Evolutionary conservation across 1,140 invertebrate species (phyloP).

Genomic region (Teleopsis dalmanni): DNA sequence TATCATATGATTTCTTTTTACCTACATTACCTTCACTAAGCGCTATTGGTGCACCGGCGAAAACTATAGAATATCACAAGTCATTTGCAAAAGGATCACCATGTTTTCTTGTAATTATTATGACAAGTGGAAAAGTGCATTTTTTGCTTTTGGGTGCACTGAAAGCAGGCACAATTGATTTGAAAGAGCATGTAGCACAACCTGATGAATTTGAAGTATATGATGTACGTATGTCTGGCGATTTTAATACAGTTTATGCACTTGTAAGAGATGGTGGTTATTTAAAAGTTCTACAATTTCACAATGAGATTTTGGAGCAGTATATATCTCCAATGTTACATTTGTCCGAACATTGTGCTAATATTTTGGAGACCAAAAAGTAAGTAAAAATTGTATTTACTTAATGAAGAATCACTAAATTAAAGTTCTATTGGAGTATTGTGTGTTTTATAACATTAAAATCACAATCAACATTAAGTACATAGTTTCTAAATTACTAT

Average conservation of each 20-base stretch:
- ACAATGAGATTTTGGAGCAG: constrained; percentile 60
- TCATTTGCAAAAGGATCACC: constrained; percentile 60
- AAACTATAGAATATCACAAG: constrained; percentile 54
- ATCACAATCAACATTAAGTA: no score
- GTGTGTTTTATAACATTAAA: no score
- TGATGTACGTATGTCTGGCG: constrained; percentile 53
- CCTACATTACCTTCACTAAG: constrained; percentile 45
- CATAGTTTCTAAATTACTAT: no score
- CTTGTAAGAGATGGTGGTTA: constrained; percentile 47
- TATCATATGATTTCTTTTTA: constrained; percentile 50
- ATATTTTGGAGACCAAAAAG: constrained; percentile 57
- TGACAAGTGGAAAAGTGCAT: constrained; percentile 61
- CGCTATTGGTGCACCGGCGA: constrained; percentile 45
- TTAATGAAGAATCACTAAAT: no score
- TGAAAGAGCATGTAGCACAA: constrained; percentile 50
- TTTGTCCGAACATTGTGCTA: constrained; percentile 63
- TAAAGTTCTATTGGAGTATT: no score
- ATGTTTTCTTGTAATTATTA: constrained; percentile 73
- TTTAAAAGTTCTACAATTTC: constrained; percentile 52
- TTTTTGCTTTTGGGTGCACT: constrained; percentile 80
- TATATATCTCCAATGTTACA: constrained; percentile 60
- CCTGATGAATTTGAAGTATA: constrained; percentile 53
- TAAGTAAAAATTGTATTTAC: constrained; percentile 11
- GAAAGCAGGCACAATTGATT: constrained; percentile 62
- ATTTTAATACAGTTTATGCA: constrained; percentile 54